Percentiles rank a stretch among this genome's conserved stretches.
These are phyloP conservation scores for Sarcophilus harrisii DNA, from an alignment of 2,797 vertebrate species.

Conservation along the genomic window DNA sequence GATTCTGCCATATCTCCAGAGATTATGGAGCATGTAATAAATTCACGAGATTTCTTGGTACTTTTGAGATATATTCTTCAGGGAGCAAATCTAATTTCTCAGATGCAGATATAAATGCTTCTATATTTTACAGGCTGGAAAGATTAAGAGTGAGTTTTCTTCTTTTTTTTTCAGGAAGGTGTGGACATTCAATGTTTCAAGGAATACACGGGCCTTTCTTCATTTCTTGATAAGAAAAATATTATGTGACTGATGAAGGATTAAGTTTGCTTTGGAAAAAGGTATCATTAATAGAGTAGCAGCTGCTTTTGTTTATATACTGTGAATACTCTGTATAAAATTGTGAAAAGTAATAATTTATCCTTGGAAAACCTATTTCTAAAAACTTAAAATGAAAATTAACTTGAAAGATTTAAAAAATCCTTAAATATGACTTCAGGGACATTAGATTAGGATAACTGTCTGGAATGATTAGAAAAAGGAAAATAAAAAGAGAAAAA, in stretches of 20 bases:
- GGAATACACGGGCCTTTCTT: not conserved
- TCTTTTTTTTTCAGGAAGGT: not conserved
- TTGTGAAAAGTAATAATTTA: not conserved
- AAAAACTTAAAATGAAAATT: not conserved
- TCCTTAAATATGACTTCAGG: not conserved
- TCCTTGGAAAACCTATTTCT: not conserved
- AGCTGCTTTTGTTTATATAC: not conserved
- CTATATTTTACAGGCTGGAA: not conserved
- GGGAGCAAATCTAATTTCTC: not conserved
- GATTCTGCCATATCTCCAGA: not conserved
- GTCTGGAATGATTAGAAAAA: not conserved
- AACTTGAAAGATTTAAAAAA: not conserved
- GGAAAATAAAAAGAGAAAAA: not conserved
- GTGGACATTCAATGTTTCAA: not conserved
- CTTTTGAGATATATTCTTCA: not conserved
- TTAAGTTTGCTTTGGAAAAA: not conserved
- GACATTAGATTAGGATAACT: not conserved
- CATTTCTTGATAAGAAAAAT: not conserved
- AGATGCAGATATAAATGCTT: not conserved
- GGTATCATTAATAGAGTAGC: not conserved
- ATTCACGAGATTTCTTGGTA: not conserved
- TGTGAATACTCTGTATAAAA: not conserved
- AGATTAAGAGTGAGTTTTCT: not conserved
- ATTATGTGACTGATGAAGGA: not conserved
- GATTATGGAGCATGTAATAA: not conserved